Evolutionary conservation across 1,140 invertebrate species (phyloP).

Genomic region (Probaryconus sp.): DNA sequence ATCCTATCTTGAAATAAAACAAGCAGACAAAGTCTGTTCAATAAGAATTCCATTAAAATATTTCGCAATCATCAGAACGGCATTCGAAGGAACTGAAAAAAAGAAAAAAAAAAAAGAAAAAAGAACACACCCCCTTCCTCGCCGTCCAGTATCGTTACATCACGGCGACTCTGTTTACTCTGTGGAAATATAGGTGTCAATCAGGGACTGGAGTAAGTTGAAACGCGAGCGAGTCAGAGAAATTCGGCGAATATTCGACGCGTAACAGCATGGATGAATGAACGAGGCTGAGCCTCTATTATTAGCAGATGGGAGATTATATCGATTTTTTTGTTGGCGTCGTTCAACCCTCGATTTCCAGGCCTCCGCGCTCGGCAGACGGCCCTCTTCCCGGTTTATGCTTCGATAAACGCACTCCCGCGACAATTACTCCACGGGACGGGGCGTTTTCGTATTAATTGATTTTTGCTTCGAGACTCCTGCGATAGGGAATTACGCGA

Average conservation of each 20-base stretch:
- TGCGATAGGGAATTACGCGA: constrained; percentile 61
- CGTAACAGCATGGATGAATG: constrained; percentile 69
- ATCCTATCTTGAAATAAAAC: too few relatives aligned
- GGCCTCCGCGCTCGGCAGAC: constrained; percentile 54
- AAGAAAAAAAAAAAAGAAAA: too few relatives aligned
- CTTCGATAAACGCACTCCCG: constrained; percentile 73
- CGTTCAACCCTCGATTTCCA: constrained; percentile 62
- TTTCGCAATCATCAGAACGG: constrained; percentile 8
- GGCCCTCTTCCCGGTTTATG: constrained; percentile 68
- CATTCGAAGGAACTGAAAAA: constrained; percentile 11
- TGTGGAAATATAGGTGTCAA: constrained; percentile 46
- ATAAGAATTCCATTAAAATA: constrained; percentile 18
- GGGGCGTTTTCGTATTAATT: constrained; percentile 73
- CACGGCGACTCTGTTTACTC: constrained; percentile 6
- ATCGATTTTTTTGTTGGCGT: constrained; percentile 73
- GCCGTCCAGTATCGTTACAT: constrained; percentile 23
- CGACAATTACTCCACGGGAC: constrained; percentile 72
- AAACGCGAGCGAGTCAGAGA: constrained; percentile 40
- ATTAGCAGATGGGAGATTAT: constrained; percentile 77
- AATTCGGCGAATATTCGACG: constrained; percentile 59
- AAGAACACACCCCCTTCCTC: too few relatives aligned
- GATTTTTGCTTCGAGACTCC: constrained; percentile 67
- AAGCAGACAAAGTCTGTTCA: too few relatives aligned
- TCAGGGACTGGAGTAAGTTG: constrained; percentile 39
- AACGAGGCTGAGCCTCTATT: constrained; percentile 73